A percentile compares a stretch with the other conserved stretches of the same genome.
These are phyloP conservation scores for Loriculus beryllinus DNA, from an alignment of 2,797 vertebrate species.

Conservation along the genomic window DNA sequence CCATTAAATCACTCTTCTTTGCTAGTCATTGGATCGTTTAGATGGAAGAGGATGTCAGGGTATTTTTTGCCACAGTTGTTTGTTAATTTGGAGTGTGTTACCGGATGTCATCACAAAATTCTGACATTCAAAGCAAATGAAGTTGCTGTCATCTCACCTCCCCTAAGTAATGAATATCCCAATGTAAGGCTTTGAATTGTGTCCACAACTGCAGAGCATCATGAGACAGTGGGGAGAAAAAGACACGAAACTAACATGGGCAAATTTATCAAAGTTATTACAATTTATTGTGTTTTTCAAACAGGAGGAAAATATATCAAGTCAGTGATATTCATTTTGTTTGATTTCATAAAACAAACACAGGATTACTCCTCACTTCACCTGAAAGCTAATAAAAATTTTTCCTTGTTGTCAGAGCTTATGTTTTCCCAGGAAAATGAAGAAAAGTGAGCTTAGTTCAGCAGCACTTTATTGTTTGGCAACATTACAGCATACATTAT, in stretches of 20 bases:
- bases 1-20: not conserved
- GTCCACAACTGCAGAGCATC: not conserved
- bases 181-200: slow-evolving; percentile 22
- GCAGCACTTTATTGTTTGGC: slow-evolving; percentile 20
- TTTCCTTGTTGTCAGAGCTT: slow-evolving; percentile 28
- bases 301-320: slow-evolving; percentile 50
- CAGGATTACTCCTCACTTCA: not conserved
- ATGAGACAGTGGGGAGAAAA: not conserved
- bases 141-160: slow-evolving; percentile 67
- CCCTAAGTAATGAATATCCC: slow-evolving; percentile 45
- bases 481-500: not conserved
- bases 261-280: slow-evolving; percentile 55
- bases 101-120: slow-evolving; percentile 12
- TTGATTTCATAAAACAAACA: slow-evolving; percentile 67
- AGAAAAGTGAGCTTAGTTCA: slow-evolving; percentile 58
- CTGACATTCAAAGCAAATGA: slow-evolving; percentile 68
- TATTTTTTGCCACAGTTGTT: not conserved
- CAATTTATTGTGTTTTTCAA: slow-evolving; percentile 60
- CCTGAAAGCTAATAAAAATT: slow-evolving; percentile 44
- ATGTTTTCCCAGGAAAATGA: slow-evolving; percentile 56
- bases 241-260: slow-evolving; percentile 1
- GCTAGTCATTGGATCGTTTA: not conserved
- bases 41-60: not conserved
- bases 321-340: slow-evolving; percentile 50
- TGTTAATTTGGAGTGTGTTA: slow-evolving; percentile 1